Evolutionary conservation across 2,797 vertebrate genomes (phyloP), one percentile per base, ranked within the genome.

Genomic region (Arnoldichthys spilopterus): DNA sequence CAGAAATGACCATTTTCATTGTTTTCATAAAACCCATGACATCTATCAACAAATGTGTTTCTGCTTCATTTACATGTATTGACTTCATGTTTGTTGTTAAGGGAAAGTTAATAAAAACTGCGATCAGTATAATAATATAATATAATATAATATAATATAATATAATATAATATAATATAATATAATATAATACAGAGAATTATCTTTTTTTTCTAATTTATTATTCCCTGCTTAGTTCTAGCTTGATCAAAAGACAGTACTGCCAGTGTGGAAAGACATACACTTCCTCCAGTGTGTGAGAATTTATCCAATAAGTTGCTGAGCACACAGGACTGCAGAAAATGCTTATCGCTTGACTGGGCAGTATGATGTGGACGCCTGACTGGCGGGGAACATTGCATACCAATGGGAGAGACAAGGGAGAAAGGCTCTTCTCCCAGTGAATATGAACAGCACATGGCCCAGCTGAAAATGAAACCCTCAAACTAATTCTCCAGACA

Each of bases 311-410:
- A 9, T 20, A 13, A 64, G 37, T 18, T 43, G 62, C 62, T 64
- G 62, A 64, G n/a, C 62, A 64, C 62, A 43, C 37, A 37, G 34
- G n/a, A 64, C 62, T 34, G 28, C 12, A 37, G 32, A 34, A 28
- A 63, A 63, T n/a, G 61, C 37, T 40, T 64, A 37, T 34, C 12
- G 62, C 62, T 64, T 43, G 62, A 64, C 62, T 64, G n/a, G 18
- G 32, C 34, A 64, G 43, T 64, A 40, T 13, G 62, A 64, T 37
- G 62, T 34, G 37, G 62, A 64, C 34, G 62, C 62, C 62, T 12
- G 37, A 40, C 62, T 40, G 62, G 32, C 61, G 59, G 61, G 61
- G 7, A 61, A 40, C 28, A 63, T 11, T 64, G 62, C 62, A 64
- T 64, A 64, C 32, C 32, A n/a, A 20, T 63, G 20, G 30, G 2